Percentiles rank a stretch among this genome's conserved stretches.
Evolutionary conservation across 2,113 vertebrate species (phyloP).

Genomic region (Callaeas wilsoni): DNA sequence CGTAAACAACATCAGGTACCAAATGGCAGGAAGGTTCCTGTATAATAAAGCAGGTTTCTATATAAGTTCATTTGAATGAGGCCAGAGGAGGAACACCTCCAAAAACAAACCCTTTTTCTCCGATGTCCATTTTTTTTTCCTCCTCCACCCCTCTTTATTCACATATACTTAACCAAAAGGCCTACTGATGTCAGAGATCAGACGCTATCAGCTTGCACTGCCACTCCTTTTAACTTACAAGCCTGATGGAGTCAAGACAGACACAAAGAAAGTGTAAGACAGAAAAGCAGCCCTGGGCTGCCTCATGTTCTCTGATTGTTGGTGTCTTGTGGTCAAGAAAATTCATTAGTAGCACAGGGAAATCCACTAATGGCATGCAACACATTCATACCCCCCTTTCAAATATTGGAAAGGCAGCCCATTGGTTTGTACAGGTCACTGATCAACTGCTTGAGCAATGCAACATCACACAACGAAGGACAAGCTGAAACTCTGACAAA

Average conservation of each 20-base stretch:
- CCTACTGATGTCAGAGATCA: neutral
- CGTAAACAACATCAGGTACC: neutral
- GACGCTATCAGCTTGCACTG: neutral
- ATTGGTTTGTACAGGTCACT: constrained; percentile 59
- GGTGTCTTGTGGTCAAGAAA: neutral
- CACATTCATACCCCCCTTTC: constrained; percentile 31
- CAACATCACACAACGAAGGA: neutral
- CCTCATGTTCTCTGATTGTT: neutral
- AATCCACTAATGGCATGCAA: neutral
- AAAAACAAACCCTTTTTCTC: neutral
- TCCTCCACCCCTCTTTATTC: neutral
- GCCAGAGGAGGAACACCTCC: neutral
- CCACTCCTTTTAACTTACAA: neutral
- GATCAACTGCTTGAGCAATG: constrained; percentile 24
- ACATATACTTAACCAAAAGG: neutral
- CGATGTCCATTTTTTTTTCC: neutral
- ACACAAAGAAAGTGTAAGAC: neutral
- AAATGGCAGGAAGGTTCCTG: neutral
- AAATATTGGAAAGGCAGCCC: neutral
- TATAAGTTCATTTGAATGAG: neutral
- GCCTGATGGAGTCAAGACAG: neutral
- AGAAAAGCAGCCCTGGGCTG: neutral
- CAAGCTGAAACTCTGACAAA: constrained; percentile 10
- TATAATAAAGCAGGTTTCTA: neutral
- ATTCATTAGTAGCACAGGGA: neutral